Conservation (phyloP, 2,113 vertebrate genomes). For the Rhynchomys soricoides region DNA sequence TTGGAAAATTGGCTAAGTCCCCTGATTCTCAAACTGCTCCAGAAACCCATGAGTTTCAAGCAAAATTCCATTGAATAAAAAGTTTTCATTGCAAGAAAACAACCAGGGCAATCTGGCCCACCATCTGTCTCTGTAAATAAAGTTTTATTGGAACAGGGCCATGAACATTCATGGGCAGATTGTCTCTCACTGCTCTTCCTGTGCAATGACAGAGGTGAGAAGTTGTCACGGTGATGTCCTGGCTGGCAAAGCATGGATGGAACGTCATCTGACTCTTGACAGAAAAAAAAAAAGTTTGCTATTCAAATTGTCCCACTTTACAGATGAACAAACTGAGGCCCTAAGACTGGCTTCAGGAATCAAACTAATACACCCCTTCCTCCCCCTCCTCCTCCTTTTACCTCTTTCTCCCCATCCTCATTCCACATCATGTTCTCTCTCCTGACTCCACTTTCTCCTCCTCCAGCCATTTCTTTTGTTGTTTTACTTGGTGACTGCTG, state of each 20-base stretch:
- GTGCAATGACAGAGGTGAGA: background rate
- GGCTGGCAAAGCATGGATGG: background rate
- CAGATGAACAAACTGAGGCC: background rate
- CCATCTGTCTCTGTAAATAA: background rate
- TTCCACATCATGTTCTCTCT: background rate
- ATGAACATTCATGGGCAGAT: accelerated
- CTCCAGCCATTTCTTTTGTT: background rate
- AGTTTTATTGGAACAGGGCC: background rate
- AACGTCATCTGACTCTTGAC: background rate
- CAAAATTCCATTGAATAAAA: background rate
- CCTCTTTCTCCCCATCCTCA: too few species aligned
- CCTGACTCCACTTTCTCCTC: too few species aligned
- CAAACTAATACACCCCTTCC: background rate
- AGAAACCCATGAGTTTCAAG: background rate
- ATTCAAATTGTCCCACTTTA: background rate
- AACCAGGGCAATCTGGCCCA: background rate
- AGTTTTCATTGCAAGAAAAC: background rate
- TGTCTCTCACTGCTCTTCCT: background rate
- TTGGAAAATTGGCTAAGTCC: background rate
- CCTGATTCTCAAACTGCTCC: background rate
- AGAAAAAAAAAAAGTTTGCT: background rate
- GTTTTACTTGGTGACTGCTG: background rate
- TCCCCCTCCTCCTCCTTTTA: background rate
- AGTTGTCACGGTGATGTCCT: background rate
- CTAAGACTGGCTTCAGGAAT: background rate